A percentile compares a stretch with the other conserved stretches of the same genome.
Conservation (phyloP, 1,140 invertebrate genomes). For the Gryon sp. region DNA sequence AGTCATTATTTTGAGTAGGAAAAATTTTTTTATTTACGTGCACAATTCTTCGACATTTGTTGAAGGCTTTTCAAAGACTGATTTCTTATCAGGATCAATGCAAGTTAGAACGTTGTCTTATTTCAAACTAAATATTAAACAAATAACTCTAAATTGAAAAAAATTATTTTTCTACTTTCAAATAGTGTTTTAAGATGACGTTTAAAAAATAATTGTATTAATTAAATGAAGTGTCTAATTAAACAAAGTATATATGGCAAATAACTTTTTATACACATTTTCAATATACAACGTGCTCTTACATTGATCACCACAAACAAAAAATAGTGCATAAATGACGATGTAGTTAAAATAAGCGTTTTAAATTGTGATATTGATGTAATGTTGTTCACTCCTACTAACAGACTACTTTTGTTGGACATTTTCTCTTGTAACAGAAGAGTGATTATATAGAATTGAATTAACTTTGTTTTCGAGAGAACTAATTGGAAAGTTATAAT, state of each 20-base stretch:
- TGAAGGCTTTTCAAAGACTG: slow-evolving; percentile 13
- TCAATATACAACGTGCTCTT: neutral
- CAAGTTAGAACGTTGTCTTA: neutral
- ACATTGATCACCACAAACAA: neutral
- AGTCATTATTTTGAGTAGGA: neutral
- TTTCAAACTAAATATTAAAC: too few species aligned
- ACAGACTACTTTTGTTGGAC: neutral
- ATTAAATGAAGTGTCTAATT: neutral
- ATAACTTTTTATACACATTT: too few species aligned
- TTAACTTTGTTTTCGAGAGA: too few species aligned
- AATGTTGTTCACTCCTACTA: neutral
- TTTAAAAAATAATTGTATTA: neutral
- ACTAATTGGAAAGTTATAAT: too few species aligned
- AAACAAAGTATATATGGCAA: too few species aligned
- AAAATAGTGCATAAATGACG: neutral
- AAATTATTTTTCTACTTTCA: neutral
- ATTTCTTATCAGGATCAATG: slow-evolving; percentile 12
- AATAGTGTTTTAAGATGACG: neutral
- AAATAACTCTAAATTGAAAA: too few species aligned
- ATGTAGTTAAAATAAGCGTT: neutral
- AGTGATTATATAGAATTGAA: too few species aligned
- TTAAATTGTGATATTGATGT: neutral
- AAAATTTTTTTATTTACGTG: neutral
- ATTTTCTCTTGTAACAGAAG: too few species aligned
- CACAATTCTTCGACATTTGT: neutral